Conservation (phyloP, 2,888 invertebrate genomes). For the Urechis unicinctus region DNA sequence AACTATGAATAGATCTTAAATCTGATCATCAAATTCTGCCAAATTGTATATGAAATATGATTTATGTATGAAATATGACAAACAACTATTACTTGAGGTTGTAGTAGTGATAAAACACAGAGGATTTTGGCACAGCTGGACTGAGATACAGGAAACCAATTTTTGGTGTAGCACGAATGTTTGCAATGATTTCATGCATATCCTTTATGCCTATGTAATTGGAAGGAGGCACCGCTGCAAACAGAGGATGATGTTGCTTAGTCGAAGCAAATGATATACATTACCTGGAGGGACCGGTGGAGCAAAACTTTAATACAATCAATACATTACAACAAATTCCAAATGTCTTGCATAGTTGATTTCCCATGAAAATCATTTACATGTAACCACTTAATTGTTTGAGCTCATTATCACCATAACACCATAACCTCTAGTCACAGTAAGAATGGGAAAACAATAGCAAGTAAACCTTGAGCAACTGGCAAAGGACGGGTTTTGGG, state of each 20-base stretch:
- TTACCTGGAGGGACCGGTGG: no score
- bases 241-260: no score
- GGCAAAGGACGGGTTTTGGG: no score
- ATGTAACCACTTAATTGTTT: not conserved
- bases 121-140: conserved; percentile 49
- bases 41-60: not conserved
- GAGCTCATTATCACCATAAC: no score
- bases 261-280: no score
- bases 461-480: no score
- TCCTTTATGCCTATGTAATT: conserved; percentile 37
- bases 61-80: no score
- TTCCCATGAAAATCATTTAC: not conserved
- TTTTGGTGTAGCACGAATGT: conserved; percentile 31
- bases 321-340: not conserved
- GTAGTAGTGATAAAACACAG: conserved; percentile 50
- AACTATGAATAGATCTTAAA: not conserved
- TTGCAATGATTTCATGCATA: conserved; percentile 36
- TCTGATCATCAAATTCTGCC: not conserved
- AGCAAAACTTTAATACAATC: no score
- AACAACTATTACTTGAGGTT: conserved; percentile 44
- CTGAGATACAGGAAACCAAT: conserved; percentile 67
- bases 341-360: not conserved
- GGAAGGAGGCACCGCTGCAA: no score
- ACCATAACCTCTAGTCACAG: no score
- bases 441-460: no score